Base-by-base conservation (phyloP, 2,888 invertebrate genomes). In the Trichopria drosophilae region DNA sequence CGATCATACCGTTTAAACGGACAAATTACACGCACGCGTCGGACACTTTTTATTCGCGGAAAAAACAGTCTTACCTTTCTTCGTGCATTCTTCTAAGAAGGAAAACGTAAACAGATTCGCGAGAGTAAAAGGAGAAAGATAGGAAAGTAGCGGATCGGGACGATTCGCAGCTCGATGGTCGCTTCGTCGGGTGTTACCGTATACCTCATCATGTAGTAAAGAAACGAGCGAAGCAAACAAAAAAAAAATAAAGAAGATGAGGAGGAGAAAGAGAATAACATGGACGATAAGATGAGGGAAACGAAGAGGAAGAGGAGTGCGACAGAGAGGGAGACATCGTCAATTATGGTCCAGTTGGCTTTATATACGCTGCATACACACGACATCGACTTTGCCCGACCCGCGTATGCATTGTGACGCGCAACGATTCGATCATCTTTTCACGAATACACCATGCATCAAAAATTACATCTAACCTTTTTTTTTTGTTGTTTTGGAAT, bases 291-390 rank as follows among this genome's bases (percentile, higher is more conserved):
- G 31, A 50, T 29, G 47, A 35, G 42, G 28, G 45, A 51, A 51
- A 51, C 31, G 16, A 46, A 55, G 53, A 55, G 39, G 45, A 49
- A 32, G 45, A 47, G 36, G 41, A 42, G 23, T 43, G 49, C 31
- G 42, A 24, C 19, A 24, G 56, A 55, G 39, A 51, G 52, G 46
- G 54, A 60, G 58, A 64, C 62, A 65, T 64, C 70, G 71, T 71
- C 71, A 69, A 71, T 71, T 71, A 71, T 62, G 67, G 70, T 69
- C 70, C 70, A 71, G 71, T 71, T 71, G 40, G 44, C 64, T 66
- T 67, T 59, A 62, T 61, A 66, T 67, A 61, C 66, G 66, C 51
- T 65, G 64, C 64, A 62, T 59, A 66, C 61, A 58, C 62, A 53
- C 57, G 36, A 15, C 9, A 29, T 9, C 49, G 50, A 39, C 43